These are phyloP conservation scores for Tinea semifulvella DNA, from an alignment of 2,888 invertebrate genomes.

Conservation along the genomic window DNA sequence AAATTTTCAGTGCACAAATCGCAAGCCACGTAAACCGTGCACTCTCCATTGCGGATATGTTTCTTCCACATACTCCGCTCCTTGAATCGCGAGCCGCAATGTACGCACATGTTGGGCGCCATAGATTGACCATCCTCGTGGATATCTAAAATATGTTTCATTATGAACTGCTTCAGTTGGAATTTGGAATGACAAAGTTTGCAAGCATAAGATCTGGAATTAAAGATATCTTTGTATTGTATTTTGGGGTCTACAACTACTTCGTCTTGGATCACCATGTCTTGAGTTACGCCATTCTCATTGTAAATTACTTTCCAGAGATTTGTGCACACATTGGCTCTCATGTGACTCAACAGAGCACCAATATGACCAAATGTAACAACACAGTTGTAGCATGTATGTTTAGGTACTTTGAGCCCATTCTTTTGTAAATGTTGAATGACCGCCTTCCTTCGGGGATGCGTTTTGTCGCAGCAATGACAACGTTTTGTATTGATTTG, in stretches of 20 bases:
- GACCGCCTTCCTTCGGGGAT: conserved; percentile 59
- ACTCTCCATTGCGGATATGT: conserved; percentile 63
- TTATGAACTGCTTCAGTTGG: conserved; percentile 60
- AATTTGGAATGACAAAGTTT: conserved; percentile 60
- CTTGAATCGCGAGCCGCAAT: conserved; percentile 53
- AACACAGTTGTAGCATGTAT: conserved; percentile 70
- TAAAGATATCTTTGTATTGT: conserved; percentile 59
- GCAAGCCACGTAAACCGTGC: conserved; percentile 67
- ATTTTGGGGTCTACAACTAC: conserved; percentile 24
- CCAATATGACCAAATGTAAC: conserved; percentile 65
- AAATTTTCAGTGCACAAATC: conserved; percentile 58
- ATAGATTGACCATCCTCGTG: conserved; percentile 59
- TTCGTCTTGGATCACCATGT: conserved; percentile 49
- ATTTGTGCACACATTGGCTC: conserved; percentile 56
- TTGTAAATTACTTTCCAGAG: conserved; percentile 61
- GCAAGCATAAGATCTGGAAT: conserved; percentile 59
- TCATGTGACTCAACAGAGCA: conserved; percentile 60
- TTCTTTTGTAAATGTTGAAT: conserved; percentile 64
- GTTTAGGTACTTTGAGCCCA: conserved; percentile 66
- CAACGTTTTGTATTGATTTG: conserved; percentile 60
- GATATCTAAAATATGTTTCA: conserved; percentile 58
- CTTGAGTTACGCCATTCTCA: conserved; percentile 57
- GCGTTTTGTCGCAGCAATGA: conserved; percentile 53
- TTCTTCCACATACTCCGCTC: conserved; percentile 53
- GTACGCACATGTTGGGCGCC: conserved; percentile 48